Percentiles rank a stretch among this genome's conserved stretches.
These are phyloP conservation scores for Nasonia oneida DNA, from an alignment of 2,888 invertebrate species.

Conservation along the genomic window DNA sequence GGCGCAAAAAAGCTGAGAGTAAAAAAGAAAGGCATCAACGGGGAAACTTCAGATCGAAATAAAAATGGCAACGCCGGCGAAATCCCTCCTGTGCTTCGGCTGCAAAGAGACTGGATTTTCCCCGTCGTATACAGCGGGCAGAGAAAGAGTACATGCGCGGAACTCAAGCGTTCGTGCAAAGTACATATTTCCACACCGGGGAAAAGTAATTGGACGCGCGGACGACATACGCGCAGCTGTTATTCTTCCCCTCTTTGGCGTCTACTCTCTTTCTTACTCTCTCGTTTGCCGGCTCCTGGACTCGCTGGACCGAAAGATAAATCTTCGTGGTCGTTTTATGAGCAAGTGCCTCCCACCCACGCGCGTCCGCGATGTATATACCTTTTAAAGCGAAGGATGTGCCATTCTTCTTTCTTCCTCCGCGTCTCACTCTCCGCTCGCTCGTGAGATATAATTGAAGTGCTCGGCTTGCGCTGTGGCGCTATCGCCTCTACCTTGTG, in stretches of 20 bases:
- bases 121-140: constrained; percentile 22
- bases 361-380: constrained; percentile 38
- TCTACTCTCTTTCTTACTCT: constrained; percentile 54
- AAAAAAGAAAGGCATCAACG: constrained; percentile 16
- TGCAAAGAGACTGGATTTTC: constrained; percentile 60
- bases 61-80: constrained; percentile 60
- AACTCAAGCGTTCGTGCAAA: constrained; percentile 65
- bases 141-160: constrained; percentile 29
- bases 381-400: constrained; percentile 63
- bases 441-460: constrained; percentile 62
- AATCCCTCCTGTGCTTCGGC: constrained; percentile 53
- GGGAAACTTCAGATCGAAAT: constrained; percentile 52
- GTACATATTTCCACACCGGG: constrained; percentile 71
- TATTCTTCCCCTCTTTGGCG: constrained; percentile 69
- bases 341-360: constrained; percentile 63
- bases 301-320: constrained; percentile 72
- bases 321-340: constrained; percentile 71
- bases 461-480: constrained; percentile 41
- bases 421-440: background rate
- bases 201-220: constrained; percentile 75
- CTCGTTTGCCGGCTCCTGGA: constrained; percentile 43
- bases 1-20: background rate
- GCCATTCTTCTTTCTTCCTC: constrained; percentile 31
- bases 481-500: constrained; percentile 30
- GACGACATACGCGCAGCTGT: constrained; percentile 72